These are phyloP conservation scores for Heliconius nattereri DNA, from an alignment of 1,140 invertebrate species.

Conservation along the genomic window DNA sequence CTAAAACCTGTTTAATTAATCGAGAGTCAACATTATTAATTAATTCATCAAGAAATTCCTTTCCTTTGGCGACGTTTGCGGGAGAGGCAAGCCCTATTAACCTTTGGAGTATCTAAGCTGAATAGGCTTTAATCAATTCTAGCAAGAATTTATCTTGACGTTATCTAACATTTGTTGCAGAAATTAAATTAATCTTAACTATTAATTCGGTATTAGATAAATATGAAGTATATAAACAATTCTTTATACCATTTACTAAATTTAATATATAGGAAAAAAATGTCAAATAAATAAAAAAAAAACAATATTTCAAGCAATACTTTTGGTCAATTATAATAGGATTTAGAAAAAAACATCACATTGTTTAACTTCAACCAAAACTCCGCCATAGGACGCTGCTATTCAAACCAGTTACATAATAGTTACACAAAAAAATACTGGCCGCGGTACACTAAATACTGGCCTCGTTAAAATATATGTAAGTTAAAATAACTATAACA, in stretches of 20 bases:
- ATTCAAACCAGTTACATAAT: background rate
- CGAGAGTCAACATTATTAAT: constrained; percentile 15
- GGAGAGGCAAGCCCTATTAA: constrained; percentile 11
- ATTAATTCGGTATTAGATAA: background rate
- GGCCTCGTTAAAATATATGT: constrained; percentile 11
- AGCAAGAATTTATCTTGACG: constrained; percentile 5
- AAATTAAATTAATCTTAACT: background rate
- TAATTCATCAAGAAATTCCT: constrained; percentile 17
- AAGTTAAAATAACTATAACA: constrained; percentile 26
- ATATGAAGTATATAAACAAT: no score
- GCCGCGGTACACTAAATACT: background rate
- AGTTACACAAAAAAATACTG: background rate
- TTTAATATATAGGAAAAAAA: no score
- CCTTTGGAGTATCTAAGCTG: constrained; percentile 15
- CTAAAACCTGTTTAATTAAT: constrained; percentile 17
- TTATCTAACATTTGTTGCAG: background rate
- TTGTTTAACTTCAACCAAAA: background rate
- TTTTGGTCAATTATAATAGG: no score
- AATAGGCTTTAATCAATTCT: constrained; percentile 18
- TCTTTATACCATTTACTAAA: no score
- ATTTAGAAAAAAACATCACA: no score
- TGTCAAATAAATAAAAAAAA: no score
- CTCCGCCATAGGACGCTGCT: background rate
- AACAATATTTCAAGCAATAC: no score
- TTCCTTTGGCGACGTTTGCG: constrained; percentile 18